These are phyloP conservation scores for Iguana delicatissima DNA, from an alignment of 2,797 vertebrate species.

Conservation along the genomic window DNA sequence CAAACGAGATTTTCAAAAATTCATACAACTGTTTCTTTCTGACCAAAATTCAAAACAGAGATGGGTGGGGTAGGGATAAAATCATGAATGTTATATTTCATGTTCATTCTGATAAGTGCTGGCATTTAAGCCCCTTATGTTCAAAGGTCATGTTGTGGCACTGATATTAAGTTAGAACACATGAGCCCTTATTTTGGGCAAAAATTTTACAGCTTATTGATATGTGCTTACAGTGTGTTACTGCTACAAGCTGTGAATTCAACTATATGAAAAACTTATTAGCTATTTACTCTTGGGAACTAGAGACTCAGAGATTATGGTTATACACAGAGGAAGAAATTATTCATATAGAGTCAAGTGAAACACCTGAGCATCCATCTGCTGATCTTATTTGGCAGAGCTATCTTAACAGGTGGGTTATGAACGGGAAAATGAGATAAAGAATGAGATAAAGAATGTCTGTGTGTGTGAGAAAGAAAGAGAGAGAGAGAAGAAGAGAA, in stretches of 20 bases:
- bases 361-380: background rate
- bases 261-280: background rate
- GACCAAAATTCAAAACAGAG: too few species aligned
- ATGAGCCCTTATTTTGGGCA: background rate
- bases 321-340: slow-evolving; percentile 41
- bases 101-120: too few species aligned
- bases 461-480: too few species aligned
- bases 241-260: background rate
- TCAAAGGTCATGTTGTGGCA: background rate
- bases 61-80: too few species aligned
- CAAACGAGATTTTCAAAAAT: too few species aligned
- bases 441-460: background rate
- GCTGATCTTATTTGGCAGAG: slow-evolving; percentile 18
- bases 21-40: too few species aligned
- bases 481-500: background rate
- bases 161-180: background rate
- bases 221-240: background rate
- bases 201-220: background rate
- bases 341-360: slow-evolving; percentile 47
- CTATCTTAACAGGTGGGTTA: background rate
- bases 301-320: slow-evolving; percentile 36
- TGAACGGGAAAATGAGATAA: slow-evolving; percentile 22
- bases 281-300: slow-evolving; percentile 14
- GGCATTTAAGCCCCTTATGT: background rate
- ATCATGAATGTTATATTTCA: too few species aligned